phyloP scores from a whole-genome alignment of 2,888 invertebrate genomes.

The Cosmia pyralina region DNA sequence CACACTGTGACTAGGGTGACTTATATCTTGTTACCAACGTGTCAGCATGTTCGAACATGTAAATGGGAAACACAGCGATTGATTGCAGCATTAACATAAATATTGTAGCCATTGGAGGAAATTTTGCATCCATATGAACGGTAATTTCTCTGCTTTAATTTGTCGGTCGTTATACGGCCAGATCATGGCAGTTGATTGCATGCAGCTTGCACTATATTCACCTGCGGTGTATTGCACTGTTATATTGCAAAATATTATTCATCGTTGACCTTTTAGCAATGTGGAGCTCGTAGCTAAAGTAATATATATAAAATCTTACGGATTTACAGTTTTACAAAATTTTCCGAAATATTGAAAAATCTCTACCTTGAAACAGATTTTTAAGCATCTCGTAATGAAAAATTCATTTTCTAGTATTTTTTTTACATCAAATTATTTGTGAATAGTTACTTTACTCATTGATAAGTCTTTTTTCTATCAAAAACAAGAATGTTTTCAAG shows the following conservation, averaged over 20 bases:
- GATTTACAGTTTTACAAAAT: too few species aligned
- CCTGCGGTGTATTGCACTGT: background rate
- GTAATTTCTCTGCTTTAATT: conserved; percentile 14
- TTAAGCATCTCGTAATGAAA: too few species aligned
- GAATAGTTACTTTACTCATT: too few species aligned
- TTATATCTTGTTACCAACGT: conserved; percentile 40
- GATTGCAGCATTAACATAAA: conserved; percentile 40
- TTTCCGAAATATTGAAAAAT: too few species aligned
- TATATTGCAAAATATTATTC: background rate
- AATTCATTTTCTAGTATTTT: too few species aligned
- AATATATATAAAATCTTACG: too few species aligned
- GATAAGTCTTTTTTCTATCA: too few species aligned
- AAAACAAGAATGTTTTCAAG: too few species aligned
- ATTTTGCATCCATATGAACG: background rate
- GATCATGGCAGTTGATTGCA: background rate
- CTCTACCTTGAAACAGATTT: too few species aligned
- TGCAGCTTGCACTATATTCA: background rate
- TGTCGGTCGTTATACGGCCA: background rate
- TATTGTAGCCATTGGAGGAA: conserved; percentile 8
- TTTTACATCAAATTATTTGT: too few species aligned
- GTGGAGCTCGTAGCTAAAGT: too few species aligned
- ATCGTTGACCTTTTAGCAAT: background rate
- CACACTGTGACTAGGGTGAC: conserved; percentile 25
- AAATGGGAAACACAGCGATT: conserved; percentile 37
- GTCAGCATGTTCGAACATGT: conserved; percentile 20